These are phyloP conservation scores for Aethina tumida DNA, from an alignment of 1,140 invertebrate genomes.

Conservation along the genomic window DNA sequence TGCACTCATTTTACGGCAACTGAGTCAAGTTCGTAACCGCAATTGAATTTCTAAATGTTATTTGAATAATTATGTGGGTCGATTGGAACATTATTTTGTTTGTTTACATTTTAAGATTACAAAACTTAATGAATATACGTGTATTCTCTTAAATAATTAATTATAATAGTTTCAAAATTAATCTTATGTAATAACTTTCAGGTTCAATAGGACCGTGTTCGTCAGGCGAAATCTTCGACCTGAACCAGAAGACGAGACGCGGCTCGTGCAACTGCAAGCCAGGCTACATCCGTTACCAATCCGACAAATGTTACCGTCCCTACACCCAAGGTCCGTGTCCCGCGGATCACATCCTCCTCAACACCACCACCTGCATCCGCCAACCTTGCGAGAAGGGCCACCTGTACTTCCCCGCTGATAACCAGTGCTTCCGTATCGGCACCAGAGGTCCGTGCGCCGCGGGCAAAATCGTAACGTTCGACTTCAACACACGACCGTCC, in stretches of 20 bases:
- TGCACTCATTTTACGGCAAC: too few species aligned
- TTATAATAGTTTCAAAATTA: too few species aligned
- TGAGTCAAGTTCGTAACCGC: too few species aligned
- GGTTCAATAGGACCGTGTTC: slow-evolving; percentile 59
- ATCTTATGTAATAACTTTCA: slow-evolving; percentile 32
- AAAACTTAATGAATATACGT: too few species aligned
- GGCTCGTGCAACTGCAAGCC: slow-evolving; percentile 59
- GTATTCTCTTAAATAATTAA: too few species aligned
- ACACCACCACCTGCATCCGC: slow-evolving; percentile 46
- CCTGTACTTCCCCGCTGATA: slow-evolving; percentile 60
- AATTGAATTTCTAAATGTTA: too few species aligned
- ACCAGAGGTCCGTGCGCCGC: slow-evolving; percentile 57
- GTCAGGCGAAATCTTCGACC: slow-evolving; percentile 52
- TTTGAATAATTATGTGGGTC: too few species aligned
- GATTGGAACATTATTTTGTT: too few species aligned
- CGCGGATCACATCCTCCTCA: slow-evolving; percentile 52
- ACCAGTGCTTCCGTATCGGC: slow-evolving; percentile 64
- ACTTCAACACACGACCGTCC: slow-evolving; percentile 62
- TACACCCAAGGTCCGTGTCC: slow-evolving; percentile 67
- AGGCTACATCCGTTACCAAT: slow-evolving; percentile 52
- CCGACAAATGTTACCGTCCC: slow-evolving; percentile 62
- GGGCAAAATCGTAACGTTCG: slow-evolving; percentile 64
- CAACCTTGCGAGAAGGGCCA: slow-evolving; percentile 61
- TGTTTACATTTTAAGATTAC: too few species aligned
- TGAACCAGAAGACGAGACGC: slow-evolving; percentile 36